A percentile compares a stretch with the other conserved stretches of the same genome.
Conservation (phyloP, 2,888 invertebrate genomes). For the Stictocephala bisonia region DNA sequence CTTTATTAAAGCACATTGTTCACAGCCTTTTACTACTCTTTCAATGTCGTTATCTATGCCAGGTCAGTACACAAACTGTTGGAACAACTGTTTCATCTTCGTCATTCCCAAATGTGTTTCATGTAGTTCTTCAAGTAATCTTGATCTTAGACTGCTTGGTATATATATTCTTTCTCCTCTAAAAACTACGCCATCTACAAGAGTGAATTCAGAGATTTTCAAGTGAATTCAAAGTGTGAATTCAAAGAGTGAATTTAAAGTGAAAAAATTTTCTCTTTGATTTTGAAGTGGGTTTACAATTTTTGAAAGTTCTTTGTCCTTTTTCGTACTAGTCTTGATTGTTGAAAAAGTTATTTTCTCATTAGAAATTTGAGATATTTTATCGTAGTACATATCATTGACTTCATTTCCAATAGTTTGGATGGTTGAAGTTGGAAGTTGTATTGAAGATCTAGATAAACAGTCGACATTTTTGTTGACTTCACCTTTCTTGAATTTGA, state of each 20-base stretch:
- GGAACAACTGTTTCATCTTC: conserved; percentile 1
- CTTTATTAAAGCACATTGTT: not conserved
- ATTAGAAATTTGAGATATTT: too few relatives aligned
- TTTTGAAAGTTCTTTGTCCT: too few relatives aligned
- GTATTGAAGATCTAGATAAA: conserved; percentile 44
- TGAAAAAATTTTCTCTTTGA: too few relatives aligned
- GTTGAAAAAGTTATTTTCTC: too few relatives aligned
- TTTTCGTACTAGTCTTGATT: too few relatives aligned
- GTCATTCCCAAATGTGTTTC: conserved; percentile 49
- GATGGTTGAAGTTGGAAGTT: conserved; percentile 3
- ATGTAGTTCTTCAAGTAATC: conserved; percentile 58
- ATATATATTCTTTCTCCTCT: conserved; percentile 51
- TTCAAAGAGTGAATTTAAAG: too few relatives aligned
- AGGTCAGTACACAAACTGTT: not conserved
- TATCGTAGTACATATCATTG: too few relatives aligned
- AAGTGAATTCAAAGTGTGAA: too few relatives aligned
- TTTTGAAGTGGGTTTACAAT: too few relatives aligned
- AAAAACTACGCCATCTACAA: conserved; percentile 45
- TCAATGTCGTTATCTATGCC: not conserved
- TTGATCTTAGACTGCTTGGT: conserved; percentile 50
- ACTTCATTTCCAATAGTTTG: not conserved
- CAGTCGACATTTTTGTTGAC: conserved; percentile 51
- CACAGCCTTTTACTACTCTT: not conserved
- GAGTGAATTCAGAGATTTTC: conserved; percentile 10
- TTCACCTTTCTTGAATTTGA: conserved; percentile 48